A percentile compares a stretch with the other conserved stretches of the same genome.
Evolutionary conservation across 2,113 vertebrate genomes (phyloP).

Genomic region (Corvus cornix): DNA sequence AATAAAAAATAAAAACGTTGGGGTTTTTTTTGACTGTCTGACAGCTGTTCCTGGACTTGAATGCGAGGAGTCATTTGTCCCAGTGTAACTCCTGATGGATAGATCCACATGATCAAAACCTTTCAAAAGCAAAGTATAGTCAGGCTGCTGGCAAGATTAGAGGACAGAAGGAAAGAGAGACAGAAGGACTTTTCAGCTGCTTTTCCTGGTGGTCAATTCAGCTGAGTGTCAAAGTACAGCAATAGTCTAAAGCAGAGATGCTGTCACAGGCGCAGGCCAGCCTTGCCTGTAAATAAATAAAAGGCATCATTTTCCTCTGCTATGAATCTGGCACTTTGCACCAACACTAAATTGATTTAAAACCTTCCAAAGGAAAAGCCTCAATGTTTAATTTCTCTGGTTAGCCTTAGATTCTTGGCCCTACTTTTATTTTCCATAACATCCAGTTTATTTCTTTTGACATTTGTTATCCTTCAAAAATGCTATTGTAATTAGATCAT

Average conservation of each 20-base stretch:
- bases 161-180: not conserved
- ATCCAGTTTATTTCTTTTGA: slow-evolving; percentile 40
- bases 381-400: slow-evolving; percentile 50
- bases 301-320: slow-evolving; percentile 52
- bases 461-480: slow-evolving; percentile 30
- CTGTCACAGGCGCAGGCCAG: not conserved
- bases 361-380: slow-evolving; percentile 54
- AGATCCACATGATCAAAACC: slow-evolving; percentile 5
- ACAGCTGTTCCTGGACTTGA: not conserved
- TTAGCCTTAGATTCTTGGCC: slow-evolving; percentile 42
- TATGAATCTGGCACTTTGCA: slow-evolving; percentile 6
- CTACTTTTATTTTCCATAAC: slow-evolving; percentile 41
- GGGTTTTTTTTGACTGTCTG: not conserved
- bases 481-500: slow-evolving; percentile 52
- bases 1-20: not conserved
- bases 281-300: slow-evolving; percentile 28
- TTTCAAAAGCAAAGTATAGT: not conserved
- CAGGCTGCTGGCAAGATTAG: slow-evolving; percentile 14
- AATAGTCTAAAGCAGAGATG: not conserved
- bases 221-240: not conserved
- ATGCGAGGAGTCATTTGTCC: not conserved
- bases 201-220: slow-evolving; percentile 44
- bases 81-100: not conserved
- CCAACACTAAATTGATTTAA: slow-evolving; percentile 39
- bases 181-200: slow-evolving; percentile 37